phyloP scores from a whole-genome alignment of 1,140 invertebrate species.

The Parasteatoda tepidariorum region DNA sequence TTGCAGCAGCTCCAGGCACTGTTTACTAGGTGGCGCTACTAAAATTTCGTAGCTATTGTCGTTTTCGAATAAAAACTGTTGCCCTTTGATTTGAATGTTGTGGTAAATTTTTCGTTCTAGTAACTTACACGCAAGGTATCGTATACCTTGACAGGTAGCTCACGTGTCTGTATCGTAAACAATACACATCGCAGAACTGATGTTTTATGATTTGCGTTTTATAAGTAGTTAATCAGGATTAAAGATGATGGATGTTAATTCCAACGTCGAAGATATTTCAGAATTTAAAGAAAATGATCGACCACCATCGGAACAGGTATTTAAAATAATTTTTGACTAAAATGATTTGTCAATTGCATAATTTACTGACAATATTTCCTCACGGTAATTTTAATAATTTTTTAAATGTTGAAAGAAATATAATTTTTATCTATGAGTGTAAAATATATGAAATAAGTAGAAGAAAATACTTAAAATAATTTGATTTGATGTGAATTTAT shows the following conservation, averaged over 20 bases:
- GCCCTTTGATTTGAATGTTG: constrained; percentile 41
- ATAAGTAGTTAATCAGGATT: background rate
- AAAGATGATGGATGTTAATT: constrained; percentile 55
- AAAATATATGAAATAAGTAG: too few species aligned
- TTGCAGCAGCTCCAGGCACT: too few species aligned
- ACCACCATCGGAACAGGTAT: constrained; percentile 55
- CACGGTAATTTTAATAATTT: too few species aligned
- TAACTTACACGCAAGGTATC: constrained; percentile 20
- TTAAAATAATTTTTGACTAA: background rate
- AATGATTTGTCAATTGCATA: too few species aligned
- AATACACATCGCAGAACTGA: too few species aligned
- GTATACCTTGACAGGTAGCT: constrained; percentile 13
- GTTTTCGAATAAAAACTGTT: constrained; percentile 19
- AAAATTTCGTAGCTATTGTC: background rate
- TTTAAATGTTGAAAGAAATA: too few species aligned
- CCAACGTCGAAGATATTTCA: background rate
- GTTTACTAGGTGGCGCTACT: constrained; percentile 16
- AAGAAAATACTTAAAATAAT: too few species aligned
- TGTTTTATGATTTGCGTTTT: background rate
- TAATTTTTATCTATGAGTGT: too few species aligned
- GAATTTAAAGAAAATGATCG: constrained; percentile 50
- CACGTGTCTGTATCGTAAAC: constrained; percentile 19
- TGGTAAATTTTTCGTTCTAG: background rate
- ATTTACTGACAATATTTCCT: too few species aligned
- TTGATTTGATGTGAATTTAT: too few species aligned